phyloP scores from a whole-genome alignment of 2,888 invertebrate genomes.

The Tetramorium bicarinatum region DNA sequence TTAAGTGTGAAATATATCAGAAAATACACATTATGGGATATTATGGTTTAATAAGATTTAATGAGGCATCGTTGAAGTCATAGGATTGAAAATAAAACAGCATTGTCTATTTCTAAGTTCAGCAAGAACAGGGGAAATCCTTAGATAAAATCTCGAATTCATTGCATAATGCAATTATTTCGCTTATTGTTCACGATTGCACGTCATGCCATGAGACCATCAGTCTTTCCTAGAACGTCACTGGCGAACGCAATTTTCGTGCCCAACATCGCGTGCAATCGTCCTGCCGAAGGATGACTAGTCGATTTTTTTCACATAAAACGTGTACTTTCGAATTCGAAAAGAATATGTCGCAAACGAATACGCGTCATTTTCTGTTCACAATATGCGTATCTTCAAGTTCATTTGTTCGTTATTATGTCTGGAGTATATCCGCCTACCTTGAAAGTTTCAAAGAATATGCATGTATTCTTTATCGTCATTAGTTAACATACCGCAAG shows the following conservation, averaged over 20 bases:
- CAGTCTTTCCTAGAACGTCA: slow-evolving; percentile 53
- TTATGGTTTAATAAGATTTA: slow-evolving; percentile 16
- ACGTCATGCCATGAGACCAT: slow-evolving; percentile 56
- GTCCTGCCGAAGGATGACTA: slow-evolving; percentile 55
- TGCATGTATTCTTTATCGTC: slow-evolving; percentile 29
- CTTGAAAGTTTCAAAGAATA: slow-evolving; percentile 21
- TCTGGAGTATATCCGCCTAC: slow-evolving; percentile 27
- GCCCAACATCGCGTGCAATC: slow-evolving; percentile 55
- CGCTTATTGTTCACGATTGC: slow-evolving; percentile 36
- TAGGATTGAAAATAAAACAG: background rate
- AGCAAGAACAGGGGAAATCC: slow-evolving; percentile 52
- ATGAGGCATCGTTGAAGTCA: slow-evolving; percentile 14
- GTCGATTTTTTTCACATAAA: slow-evolving; percentile 29
- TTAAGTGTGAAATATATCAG: background rate
- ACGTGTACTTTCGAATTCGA: slow-evolving; percentile 50
- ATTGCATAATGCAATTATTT: slow-evolving; percentile 63
- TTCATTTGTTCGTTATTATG: slow-evolving; percentile 45
- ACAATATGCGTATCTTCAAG: background rate
- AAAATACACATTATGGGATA: slow-evolving; percentile 11
- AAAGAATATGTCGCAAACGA: slow-evolving; percentile 40
- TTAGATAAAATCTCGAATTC: slow-evolving; percentile 57
- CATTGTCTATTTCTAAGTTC: background rate
- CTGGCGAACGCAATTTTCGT: slow-evolving; percentile 49
- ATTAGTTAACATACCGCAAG: slow-evolving; percentile 12
- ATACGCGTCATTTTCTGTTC: slow-evolving; percentile 28